Evolutionary conservation across 2,797 vertebrate genomes (phyloP).

Genomic region (Euthynnus affinis): DNA sequence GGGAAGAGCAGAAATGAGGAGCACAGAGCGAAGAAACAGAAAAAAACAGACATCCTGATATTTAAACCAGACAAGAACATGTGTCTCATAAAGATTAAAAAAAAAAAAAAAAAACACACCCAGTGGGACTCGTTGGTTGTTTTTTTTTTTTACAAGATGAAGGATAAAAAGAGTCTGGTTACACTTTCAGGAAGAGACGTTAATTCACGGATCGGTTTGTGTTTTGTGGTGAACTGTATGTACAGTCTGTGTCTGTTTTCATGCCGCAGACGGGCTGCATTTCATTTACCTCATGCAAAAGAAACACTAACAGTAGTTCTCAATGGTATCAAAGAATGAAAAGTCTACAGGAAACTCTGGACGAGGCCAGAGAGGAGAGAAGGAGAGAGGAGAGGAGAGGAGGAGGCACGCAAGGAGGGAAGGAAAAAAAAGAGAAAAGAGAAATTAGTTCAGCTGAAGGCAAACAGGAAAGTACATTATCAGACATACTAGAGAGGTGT

Average conservation of each 20-base stretch:
- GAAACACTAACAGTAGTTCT: constrained; percentile 85
- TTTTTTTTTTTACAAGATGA: background rate
- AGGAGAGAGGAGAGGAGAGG: constrained; percentile 42
- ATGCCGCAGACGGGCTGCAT: constrained; percentile 45
- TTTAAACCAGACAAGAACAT: background rate
- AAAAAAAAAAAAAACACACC: constrained; percentile 4
- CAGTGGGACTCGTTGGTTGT: background rate
- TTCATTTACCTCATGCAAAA: constrained; percentile 83
- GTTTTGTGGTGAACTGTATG: constrained; percentile 11
- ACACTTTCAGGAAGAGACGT: background rate
- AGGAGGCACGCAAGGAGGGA: constrained; percentile 63
- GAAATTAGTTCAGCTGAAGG: constrained; percentile 76
- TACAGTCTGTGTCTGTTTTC: constrained; percentile 24
- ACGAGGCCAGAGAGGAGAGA: constrained; percentile 64
- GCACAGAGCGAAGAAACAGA: background rate
- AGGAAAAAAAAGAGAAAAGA: constrained; percentile 74
- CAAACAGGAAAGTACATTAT: constrained; percentile 55
- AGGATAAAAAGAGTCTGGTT: constrained; percentile 17
- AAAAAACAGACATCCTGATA: constrained; percentile 6
- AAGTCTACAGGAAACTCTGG: constrained; percentile 87
- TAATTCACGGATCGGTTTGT: background rate
- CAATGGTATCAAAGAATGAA: constrained; percentile 89
- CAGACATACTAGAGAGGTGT: constrained; percentile 25
- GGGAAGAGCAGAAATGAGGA: background rate
- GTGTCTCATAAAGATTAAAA: background rate